Base-by-base conservation (phyloP, 2,113 vertebrate genomes). In the Trachemys scripta region DNA sequence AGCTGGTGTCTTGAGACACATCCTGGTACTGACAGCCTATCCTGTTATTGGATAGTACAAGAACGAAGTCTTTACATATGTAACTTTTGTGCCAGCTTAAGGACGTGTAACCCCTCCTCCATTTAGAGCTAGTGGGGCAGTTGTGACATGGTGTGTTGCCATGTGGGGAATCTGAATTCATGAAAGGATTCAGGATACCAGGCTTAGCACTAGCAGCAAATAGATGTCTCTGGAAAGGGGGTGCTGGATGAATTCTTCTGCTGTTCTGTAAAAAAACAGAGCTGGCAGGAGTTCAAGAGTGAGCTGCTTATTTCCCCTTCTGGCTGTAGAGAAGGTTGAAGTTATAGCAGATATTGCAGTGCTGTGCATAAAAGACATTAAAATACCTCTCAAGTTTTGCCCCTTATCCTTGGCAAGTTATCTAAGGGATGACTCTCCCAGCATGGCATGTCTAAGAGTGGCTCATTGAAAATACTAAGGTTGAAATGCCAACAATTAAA, bases 181-280 rank as follows among this genome's bases (percentile, higher is more conserved):
- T 98, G 96, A 98, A 98, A 98, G 97, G 97, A 97, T 95, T 98
- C 97, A 96, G 62, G 93, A 98, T 98, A 98, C 98, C 85, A 96
- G 95, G 91, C 85, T 94, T 97, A 92, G 92, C 95, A 82, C 54
- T 24, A 62, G 90, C 90, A 93, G 96, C 93, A 95, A 96, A n/a
- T n/a, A 93, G 82, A 82, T 85, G 90, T 92, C 91, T 94, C 96
- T 97, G 90, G 92, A 96, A 96, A 95, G 94, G 91, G 82, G 80
- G 72, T 91, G 79, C 72, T 91, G 88, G 89, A 86, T 45, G 22
- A 90, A 94, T 94, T 76, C 92, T 90, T 80, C 75, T 95, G 94
- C 91, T 97, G 96, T 92, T 83, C 72, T 91, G 81, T 85, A 93
- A 91, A 80, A 91, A 80, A 88, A 95, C 88, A 69, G 91, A 17